Conservation (phyloP, 2,797 vertebrate genomes). For the Pampus argenteus region DNA sequence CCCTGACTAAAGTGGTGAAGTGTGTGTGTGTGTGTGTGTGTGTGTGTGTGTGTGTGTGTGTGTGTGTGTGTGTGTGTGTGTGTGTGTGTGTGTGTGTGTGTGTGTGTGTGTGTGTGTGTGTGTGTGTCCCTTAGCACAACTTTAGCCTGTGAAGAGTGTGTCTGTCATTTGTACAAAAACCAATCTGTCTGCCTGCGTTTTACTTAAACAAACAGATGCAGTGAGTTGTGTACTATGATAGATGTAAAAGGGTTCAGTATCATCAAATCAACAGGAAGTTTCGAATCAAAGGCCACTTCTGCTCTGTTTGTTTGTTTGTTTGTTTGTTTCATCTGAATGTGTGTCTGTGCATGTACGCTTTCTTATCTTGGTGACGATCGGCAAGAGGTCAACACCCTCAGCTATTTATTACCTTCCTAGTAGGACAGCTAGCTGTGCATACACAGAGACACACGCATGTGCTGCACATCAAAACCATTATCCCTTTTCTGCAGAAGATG, state of each 20-base stretch:
- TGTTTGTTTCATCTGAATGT: conserved; percentile 44
- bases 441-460: conserved; percentile 2
- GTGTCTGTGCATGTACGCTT: conserved; percentile 42
- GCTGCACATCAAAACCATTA: conserved; percentile 15
- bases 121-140: conserved; percentile 5
- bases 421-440: conserved; percentile 14
- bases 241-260: conserved; percentile 13
- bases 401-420: conserved; percentile 61
- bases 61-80: conserved; percentile 12
- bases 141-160: conserved; percentile 36
- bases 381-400: conserved; percentile 58
- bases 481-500: neutral
- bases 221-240: neutral
- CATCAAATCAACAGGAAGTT: conserved; percentile 14
- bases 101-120: neutral
- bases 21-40: conserved; percentile 36
- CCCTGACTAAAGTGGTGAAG: conserved; percentile 66
- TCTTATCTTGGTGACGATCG: conserved; percentile 61
- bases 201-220: conserved; percentile 10
- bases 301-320: conserved; percentile 46
- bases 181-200: conserved; percentile 28
- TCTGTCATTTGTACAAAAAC: conserved; percentile 24
- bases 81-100: conserved; percentile 21
- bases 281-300: conserved; percentile 15
- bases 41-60: neutral